Conservation (phyloP, 2,888 invertebrate genomes). For the Limnephilus auricula region DNA sequence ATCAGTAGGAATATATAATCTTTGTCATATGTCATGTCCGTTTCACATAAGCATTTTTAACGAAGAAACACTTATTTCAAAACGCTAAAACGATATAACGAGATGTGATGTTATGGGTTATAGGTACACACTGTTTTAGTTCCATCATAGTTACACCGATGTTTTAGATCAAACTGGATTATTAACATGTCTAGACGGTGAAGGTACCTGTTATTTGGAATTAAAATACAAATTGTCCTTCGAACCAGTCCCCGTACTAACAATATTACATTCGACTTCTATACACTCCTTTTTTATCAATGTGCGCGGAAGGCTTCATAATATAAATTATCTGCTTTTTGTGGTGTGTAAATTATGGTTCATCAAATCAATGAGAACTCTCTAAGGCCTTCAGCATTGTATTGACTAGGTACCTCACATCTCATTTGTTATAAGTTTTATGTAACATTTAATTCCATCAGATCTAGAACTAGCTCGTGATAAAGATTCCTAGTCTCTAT, state of each 20-base stretch:
- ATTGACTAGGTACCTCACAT: not conserved
- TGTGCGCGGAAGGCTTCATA: not conserved
- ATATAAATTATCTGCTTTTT: not conserved
- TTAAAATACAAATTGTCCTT: not conserved
- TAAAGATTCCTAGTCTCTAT: conserved; percentile 28
- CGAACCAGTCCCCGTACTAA: not conserved
- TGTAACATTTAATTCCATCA: not conserved
- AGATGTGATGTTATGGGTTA: too few species aligned
- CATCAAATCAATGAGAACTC: not conserved
- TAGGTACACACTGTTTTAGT: not conserved
- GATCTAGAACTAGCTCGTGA: not conserved
- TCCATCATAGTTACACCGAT: not conserved
- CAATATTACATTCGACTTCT: too few species aligned
- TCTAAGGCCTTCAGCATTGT: not conserved
- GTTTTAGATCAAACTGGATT: not conserved
- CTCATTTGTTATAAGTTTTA: not conserved
- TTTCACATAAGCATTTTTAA: too few species aligned
- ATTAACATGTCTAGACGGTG: not conserved
- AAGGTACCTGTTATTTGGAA: too few species aligned
- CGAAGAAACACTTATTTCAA: not conserved
- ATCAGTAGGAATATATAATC: too few species aligned
- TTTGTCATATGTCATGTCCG: too few species aligned
- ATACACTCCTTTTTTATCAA: not conserved
- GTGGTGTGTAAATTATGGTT: not conserved
- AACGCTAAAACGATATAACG: not conserved